Percentiles rank a stretch among this genome's conserved stretches.
These are phyloP conservation scores for Sebastes schlegelii DNA, from an alignment of 2,113 vertebrate species.

Conservation along the genomic window DNA sequence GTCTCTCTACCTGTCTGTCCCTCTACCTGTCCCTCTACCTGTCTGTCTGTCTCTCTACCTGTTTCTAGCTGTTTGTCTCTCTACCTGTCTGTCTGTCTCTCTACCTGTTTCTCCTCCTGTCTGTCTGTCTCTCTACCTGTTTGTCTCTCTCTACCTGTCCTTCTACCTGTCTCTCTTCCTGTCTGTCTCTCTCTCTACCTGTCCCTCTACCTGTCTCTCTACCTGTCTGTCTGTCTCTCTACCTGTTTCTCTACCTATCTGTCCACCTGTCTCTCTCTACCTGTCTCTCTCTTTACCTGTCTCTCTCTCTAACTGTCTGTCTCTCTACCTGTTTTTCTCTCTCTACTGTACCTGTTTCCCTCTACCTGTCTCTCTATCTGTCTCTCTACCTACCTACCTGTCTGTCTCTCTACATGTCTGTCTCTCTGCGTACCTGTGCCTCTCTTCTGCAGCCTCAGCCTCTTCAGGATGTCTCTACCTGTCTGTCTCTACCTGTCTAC, in stretches of 20 bases:
- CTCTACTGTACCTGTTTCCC: not conserved
- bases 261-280: not conserved
- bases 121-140: no score
- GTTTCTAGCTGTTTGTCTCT: no score
- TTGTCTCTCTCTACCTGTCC: conserved; percentile 86
- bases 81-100: not conserved
- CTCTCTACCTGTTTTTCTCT: not conserved
- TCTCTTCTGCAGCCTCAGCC: conserved; percentile 93
- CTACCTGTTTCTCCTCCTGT: no score
- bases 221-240: not conserved
- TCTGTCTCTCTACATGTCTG: not conserved
- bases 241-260: not conserved
- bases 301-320: conserved; percentile 69
- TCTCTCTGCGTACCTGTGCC: conserved; percentile 88
- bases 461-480: conserved; percentile 90
- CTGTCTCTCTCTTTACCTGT: conserved; percentile 21
- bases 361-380: no score
- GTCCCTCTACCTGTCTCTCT: not conserved
- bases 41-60: not conserved
- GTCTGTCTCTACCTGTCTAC: no score
- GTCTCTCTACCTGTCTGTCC: not conserved
- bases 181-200: not conserved
- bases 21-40: not conserved
- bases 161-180: conserved; percentile 69
- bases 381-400: conserved; percentile 78